phyloP scores from a whole-genome alignment of 2,797 vertebrate genomes.

The Echiichthys vipera region DNA sequence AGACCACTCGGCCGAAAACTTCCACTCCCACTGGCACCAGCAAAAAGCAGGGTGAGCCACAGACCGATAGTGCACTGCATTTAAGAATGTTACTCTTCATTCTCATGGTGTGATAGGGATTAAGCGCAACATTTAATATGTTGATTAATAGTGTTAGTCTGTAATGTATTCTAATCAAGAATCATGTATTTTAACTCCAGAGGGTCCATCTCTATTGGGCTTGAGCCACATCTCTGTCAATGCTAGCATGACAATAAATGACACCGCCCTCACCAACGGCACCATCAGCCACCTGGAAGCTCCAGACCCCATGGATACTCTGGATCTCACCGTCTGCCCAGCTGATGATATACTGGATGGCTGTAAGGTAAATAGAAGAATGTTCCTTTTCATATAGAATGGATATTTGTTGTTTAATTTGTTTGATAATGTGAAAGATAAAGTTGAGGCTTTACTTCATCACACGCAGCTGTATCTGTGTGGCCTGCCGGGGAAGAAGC shows the following conservation, averaged over 20 bases:
- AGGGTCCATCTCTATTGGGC: conserved; percentile 86
- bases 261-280: conserved; percentile 86
- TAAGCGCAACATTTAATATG: background rate
- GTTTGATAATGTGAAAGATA: background rate
- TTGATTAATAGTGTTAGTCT: background rate
- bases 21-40: conserved; percentile 90
- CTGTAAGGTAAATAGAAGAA: conserved; percentile 86
- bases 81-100: background rate
- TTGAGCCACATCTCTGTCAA: conserved; percentile 94
- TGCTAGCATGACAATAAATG: conserved; percentile 88
- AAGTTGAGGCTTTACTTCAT: background rate
- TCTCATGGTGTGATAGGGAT: background rate
- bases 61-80: background rate
- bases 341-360: conserved; percentile 94
- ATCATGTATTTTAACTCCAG: conserved; percentile 32
- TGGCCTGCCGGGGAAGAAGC: conserved; percentile 90
- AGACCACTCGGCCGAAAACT: conserved; percentile 82
- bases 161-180: background rate
- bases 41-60: conserved; percentile 84
- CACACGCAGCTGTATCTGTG: conserved; percentile 90
- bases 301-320: conserved; percentile 86
- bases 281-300: conserved; percentile 85
- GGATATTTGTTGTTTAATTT: background rate
- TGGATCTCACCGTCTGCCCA: conserved; percentile 89
- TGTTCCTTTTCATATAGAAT: background rate